A percentile compares a stretch with the other conserved stretches of the same genome.
Conservation (phyloP, 2,888 invertebrate genomes). For the Gerris lacustris region DNA sequence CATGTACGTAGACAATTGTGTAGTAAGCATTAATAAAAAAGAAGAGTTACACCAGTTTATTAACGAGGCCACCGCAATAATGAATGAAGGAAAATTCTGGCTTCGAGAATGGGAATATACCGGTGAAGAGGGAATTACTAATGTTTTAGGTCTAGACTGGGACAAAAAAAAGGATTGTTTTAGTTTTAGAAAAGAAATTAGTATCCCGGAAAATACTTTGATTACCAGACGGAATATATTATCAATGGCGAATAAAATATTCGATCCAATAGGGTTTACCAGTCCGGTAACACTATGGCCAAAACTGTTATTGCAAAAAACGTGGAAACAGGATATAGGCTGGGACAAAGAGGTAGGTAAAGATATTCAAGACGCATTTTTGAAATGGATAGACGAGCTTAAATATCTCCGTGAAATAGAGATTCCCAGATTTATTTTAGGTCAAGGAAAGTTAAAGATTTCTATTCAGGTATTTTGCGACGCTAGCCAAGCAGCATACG, state of each 20-base stretch:
- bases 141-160: slow-evolving; percentile 15
- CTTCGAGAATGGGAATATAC: slow-evolving; percentile 14
- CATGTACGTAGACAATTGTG: slow-evolving; percentile 19
- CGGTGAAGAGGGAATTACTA: background rate
- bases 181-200: background rate
- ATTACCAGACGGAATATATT: background rate
- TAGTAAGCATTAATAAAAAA: slow-evolving; percentile 10
- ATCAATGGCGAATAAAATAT: slow-evolving; percentile 25
- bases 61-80: background rate
- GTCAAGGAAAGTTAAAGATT: no score
- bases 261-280: slow-evolving; percentile 30
- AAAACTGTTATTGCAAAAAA: slow-evolving; percentile 29
- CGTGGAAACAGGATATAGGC: slow-evolving; percentile 18
- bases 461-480: no score
- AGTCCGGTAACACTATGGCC: slow-evolving; percentile 25
- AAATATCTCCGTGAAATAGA: background rate
- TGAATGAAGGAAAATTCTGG: slow-evolving; percentile 12
- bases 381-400: slow-evolving; percentile 11
- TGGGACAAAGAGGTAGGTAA: slow-evolving; percentile 13
- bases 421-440: slow-evolving; percentile 18
- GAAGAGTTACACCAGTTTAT: slow-evolving; percentile 11
- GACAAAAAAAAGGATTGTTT: slow-evolving; percentile 7
- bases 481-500: no score
- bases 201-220: no score
- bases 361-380: background rate